Percentiles rank a stretch among this genome's conserved stretches.
Conservation (phyloP, 2,888 invertebrate species). For the Platyscelio sp. region DNA sequence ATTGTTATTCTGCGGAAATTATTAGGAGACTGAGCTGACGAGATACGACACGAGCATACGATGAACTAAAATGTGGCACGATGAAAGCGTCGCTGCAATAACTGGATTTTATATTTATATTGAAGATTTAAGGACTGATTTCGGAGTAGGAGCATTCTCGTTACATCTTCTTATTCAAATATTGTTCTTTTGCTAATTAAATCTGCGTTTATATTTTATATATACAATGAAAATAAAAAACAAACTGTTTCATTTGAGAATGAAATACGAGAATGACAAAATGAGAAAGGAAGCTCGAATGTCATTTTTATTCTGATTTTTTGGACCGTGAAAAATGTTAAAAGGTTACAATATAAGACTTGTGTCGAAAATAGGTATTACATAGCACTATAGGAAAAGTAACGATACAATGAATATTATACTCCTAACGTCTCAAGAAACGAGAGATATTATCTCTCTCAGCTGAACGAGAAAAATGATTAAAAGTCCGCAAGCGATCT, state of each 20-base stretch:
- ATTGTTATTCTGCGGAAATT: slow-evolving; percentile 44
- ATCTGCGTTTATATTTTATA: too few relatives aligned
- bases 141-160: too few relatives aligned
- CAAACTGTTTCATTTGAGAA: neutral
- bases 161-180: too few relatives aligned
- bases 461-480: too few relatives aligned
- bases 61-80: slow-evolving; percentile 21
- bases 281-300: neutral
- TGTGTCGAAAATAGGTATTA: too few relatives aligned
- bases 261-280: neutral
- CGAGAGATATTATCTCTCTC: too few relatives aligned
- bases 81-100: slow-evolving; percentile 31
- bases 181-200: too few relatives aligned
- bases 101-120: slow-evolving; percentile 48
- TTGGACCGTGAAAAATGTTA: slow-evolving; percentile 17
- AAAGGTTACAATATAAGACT: slow-evolving; percentile 18
- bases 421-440: too few relatives aligned
- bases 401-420: too few relatives aligned
- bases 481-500: neutral
- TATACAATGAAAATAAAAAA: too few relatives aligned
- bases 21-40: slow-evolving; percentile 46
- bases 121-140: slow-evolving; percentile 33
- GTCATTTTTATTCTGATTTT: slow-evolving; percentile 28
- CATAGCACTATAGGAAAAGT: too few relatives aligned
- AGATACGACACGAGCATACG: slow-evolving; percentile 49